Conservation (phyloP, 2,888 invertebrate species). For the Hartigia nigra region DNA sequence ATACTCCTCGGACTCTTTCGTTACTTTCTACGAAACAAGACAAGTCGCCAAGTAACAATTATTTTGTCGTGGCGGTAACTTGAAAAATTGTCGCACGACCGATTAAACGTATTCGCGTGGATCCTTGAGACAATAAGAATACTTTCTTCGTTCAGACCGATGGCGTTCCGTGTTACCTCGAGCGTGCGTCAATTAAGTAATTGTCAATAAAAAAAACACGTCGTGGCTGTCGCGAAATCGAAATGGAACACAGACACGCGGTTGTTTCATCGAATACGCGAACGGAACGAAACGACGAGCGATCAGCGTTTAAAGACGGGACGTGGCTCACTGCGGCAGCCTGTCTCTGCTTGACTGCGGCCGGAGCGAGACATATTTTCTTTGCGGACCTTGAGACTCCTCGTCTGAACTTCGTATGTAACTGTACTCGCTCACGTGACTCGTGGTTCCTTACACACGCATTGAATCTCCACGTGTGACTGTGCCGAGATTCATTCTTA, state of each 20-base stretch:
- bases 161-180: neutral
- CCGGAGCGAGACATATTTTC: slow-evolving; percentile 9
- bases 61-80: neutral
- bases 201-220: neutral
- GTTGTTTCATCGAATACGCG: neutral
- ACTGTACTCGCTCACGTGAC: slow-evolving; percentile 41
- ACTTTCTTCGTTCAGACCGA: neutral
- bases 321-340: neutral
- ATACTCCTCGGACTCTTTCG: neutral
- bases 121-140: neutral
- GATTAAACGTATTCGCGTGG: neutral
- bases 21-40: neutral
- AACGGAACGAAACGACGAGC: neutral
- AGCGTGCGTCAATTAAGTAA: neutral
- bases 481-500: neutral
- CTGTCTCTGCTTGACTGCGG: slow-evolving; percentile 19
- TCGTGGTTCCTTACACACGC: slow-evolving; percentile 4
- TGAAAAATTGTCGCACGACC: neutral
- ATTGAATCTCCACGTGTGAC: slow-evolving; percentile 4
- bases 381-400: slow-evolving; percentile 28
- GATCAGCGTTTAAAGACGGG: neutral
- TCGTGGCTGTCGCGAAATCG: neutral
- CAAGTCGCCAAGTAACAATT: neutral
- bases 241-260: neutral
- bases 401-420: slow-evolving; percentile 34